phyloP scores from a whole-genome alignment of 2,888 invertebrate genomes.

The Hyalella azteca region DNA sequence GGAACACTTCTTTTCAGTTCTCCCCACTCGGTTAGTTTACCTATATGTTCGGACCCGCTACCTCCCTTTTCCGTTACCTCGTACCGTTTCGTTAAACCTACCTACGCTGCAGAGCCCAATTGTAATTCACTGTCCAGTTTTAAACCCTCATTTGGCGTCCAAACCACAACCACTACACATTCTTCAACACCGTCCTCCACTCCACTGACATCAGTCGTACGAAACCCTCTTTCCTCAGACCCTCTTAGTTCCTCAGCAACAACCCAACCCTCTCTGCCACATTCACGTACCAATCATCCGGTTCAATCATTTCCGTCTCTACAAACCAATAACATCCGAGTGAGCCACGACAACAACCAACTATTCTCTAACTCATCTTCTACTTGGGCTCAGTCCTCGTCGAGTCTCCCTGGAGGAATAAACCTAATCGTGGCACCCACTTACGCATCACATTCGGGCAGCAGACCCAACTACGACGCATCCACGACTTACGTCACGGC shows the following conservation, averaged over 20 bases:
- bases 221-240: background rate
- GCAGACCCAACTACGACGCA: background rate
- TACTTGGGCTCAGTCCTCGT: background rate
- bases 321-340: background rate
- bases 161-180: too few relatives aligned
- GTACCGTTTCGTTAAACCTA: constrained; percentile 1
- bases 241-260: background rate
- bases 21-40: background rate
- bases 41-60: background rate
- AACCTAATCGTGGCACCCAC: background rate
- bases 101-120: background rate
- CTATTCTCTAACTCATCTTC: background rate
- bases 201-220: background rate
- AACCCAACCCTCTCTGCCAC: background rate
- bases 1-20: constrained; percentile 21
- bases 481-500: constrained; percentile 12
- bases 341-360: background rate
- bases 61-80: constrained; percentile 2
- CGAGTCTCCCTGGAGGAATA: background rate
- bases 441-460: background rate
- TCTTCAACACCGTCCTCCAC: too few relatives aligned
- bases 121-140: too few relatives aligned
- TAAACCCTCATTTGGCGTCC: too few relatives aligned
- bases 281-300: background rate
- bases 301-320: background rate